Percentiles rank a stretch among this genome's conserved stretches.
These are phyloP conservation scores for Barypeithes pellucidus DNA, from an alignment of 2,888 invertebrate species.

Conservation along the genomic window DNA sequence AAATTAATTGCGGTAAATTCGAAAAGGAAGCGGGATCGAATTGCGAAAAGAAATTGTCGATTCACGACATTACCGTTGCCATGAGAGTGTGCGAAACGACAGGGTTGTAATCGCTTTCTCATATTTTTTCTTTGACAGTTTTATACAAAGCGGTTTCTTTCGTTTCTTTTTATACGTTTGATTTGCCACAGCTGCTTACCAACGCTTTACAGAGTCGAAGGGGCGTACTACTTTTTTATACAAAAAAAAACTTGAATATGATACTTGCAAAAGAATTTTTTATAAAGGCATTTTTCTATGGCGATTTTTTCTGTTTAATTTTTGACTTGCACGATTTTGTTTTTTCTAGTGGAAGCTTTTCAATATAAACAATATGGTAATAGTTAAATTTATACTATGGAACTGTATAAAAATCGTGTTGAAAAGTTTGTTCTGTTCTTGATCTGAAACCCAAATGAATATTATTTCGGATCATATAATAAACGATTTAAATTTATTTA, in stretches of 20 bases:
- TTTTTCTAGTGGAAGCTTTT: too few species aligned
- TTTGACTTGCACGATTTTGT: too few species aligned
- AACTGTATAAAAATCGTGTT: too few species aligned
- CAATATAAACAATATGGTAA: too few species aligned
- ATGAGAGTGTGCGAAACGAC: slow-evolving; percentile 46
- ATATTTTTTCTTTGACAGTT: slow-evolving; percentile 45
- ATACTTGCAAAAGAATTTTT: too few species aligned
- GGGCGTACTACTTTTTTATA: not conserved
- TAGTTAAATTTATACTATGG: too few species aligned
- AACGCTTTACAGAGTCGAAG: not conserved
- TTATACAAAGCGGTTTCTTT: slow-evolving; percentile 20
- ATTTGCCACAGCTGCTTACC: slow-evolving; percentile 13
- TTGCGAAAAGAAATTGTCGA: slow-evolving; percentile 60
- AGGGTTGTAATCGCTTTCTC: slow-evolving; percentile 44
- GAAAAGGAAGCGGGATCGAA: slow-evolving; percentile 55
- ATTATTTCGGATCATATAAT: too few species aligned
- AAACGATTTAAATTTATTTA: too few species aligned
- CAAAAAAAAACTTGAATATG: not conserved
- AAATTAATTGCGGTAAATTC: slow-evolving; percentile 54
- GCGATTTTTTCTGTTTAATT: too few species aligned
- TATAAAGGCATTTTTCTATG: too few species aligned
- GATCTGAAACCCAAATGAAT: too few species aligned
- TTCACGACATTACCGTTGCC: slow-evolving; percentile 46
- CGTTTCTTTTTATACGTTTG: slow-evolving; percentile 7
- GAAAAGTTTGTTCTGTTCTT: too few species aligned